phyloP scores from a whole-genome alignment of 2,113 vertebrate genomes.

The Alectura lathami region DNA sequence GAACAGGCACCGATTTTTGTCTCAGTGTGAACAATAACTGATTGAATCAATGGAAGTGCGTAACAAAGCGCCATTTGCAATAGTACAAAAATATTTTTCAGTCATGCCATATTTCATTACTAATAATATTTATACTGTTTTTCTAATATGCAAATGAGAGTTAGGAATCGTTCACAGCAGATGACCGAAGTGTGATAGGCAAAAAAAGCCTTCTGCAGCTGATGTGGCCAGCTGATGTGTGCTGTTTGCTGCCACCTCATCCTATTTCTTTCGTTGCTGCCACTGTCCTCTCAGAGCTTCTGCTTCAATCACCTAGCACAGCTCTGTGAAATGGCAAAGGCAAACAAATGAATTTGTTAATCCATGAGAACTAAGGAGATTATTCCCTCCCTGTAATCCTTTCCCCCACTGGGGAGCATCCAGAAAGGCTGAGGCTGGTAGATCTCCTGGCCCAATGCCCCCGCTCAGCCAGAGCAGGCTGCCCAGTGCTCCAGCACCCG shows the following conservation, averaged over 20 bases:
- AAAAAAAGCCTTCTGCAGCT: background rate
- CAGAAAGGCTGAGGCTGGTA: background rate
- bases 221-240: background rate
- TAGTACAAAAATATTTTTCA: background rate
- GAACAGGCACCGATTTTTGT: background rate
- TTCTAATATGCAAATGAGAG: background rate
- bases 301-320: background rate
- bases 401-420: background rate
- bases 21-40: background rate
- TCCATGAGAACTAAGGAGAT: background rate
- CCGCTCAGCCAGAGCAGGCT: background rate
- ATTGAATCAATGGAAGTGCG: background rate
- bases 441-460: background rate
- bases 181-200: background rate
- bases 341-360: background rate
- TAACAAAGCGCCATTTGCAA: background rate
- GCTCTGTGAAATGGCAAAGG: background rate
- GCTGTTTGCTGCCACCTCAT: background rate
- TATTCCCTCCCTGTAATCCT: background rate
- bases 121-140: background rate
- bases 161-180: background rate
- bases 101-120: background rate
- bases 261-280: background rate
- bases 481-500: background rate
- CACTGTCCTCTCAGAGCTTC: background rate